phyloP scores from a whole-genome alignment of 2,888 invertebrate species.

The Leptinotarsa juncta region DNA sequence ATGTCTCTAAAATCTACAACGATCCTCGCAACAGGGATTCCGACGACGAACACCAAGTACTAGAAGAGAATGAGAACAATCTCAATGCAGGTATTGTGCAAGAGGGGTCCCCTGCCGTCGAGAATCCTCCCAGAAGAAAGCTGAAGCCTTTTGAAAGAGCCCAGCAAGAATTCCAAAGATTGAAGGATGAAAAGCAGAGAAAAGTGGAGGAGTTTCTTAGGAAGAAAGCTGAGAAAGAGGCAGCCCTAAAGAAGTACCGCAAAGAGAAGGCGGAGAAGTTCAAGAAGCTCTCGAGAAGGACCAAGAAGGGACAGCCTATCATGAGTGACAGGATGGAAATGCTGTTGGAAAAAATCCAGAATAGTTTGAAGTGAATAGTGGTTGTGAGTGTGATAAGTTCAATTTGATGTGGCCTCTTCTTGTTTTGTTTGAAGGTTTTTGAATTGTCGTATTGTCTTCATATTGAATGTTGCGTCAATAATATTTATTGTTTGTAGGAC shows the following conservation, averaged over 20 bases:
- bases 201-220: conserved; percentile 67
- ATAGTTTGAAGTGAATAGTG: conserved; percentile 38
- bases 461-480: no score
- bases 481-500: no score
- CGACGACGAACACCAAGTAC: conserved; percentile 35
- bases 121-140: conserved; percentile 25
- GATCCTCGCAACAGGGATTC: conserved; percentile 50
- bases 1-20: conserved; percentile 68
- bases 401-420: no score
- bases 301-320: conserved; percentile 85
- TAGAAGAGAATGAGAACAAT: conserved; percentile 49
- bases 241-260: conserved; percentile 76
- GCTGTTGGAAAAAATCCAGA: conserved; percentile 81
- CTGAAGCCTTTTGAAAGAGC: conserved; percentile 66
- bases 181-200: conserved; percentile 70
- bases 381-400: not conserved
- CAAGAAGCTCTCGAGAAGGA: conserved; percentile 81
- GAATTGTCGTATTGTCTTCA: no score
- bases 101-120: conserved; percentile 5
- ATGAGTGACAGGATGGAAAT: conserved; percentile 86
- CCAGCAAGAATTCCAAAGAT: conserved; percentile 68
- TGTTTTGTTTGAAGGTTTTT: not conserved
- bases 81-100: conserved; percentile 35
- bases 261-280: conserved; percentile 77
- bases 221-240: conserved; percentile 70